Percentiles rank a stretch among this genome's conserved stretches.
phyloP scores from a whole-genome alignment of 2,113 vertebrate genomes.

The Prionailurus viverrinus region DNA sequence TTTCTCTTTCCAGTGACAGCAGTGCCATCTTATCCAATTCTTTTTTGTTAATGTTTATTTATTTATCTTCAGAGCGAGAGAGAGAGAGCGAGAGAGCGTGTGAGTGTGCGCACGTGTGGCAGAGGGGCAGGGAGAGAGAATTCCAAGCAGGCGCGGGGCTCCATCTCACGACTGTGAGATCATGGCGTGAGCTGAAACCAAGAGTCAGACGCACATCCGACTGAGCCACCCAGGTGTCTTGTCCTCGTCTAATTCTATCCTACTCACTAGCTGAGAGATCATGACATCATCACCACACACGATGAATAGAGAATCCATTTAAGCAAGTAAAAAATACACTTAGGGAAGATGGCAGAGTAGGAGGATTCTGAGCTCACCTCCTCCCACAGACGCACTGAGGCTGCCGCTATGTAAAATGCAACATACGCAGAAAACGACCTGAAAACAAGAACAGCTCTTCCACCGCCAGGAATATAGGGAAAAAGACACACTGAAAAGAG shows the following conservation, averaged over 20 bases:
- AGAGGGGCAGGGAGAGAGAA: too few relatives aligned
- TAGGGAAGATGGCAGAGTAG: neutral
- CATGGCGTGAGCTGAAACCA: too few relatives aligned
- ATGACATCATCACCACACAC: neutral
- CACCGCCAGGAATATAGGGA: neutral
- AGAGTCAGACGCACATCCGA: too few relatives aligned
- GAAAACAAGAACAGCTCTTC: neutral
- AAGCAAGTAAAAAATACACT: neutral
- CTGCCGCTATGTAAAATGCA: neutral
- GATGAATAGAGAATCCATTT: neutral
- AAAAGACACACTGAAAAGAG: neutral
- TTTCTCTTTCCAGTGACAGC: slow-evolving; percentile 23
- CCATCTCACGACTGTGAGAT: too few relatives aligned
- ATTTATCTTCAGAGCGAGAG: too few relatives aligned
- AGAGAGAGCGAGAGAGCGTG: too few relatives aligned
- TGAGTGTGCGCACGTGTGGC: too few relatives aligned
- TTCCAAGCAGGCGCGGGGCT: too few relatives aligned
- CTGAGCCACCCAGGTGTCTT: too few relatives aligned
- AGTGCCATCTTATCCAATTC: neutral
- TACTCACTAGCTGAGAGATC: neutral
- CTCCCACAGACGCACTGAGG: neutral
- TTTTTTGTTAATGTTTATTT: neutral
- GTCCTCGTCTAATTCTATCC: neutral
- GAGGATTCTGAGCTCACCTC: neutral
- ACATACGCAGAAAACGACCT: neutral